Base-by-base conservation (phyloP, 2,888 invertebrate species). In the Eueremaeus valkanovi region DNA sequence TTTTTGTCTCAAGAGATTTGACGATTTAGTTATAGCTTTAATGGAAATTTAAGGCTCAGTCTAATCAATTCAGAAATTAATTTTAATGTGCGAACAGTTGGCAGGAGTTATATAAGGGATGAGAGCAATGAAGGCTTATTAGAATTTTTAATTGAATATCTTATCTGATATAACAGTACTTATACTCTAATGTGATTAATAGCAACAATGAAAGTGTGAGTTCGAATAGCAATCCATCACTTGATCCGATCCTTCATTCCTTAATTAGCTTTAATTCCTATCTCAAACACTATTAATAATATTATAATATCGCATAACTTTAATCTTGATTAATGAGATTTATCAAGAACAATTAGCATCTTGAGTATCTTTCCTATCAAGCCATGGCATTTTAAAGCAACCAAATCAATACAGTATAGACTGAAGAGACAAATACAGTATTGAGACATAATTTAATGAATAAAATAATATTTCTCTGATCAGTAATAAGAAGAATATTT, bases 221-320 rank as follows among this genome's bases (percentile, higher is more conserved):
- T 33, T 36, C 9, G 63, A 33, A 66, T 21, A 66, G 63, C 21
- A 66, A 66, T 66, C 63, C 63, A 66, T 66, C 63, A 66, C 63
- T 66, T n/a, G n/a, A n/a, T n/a, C n/a, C 21, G 36, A 66, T 66
- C 63, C 63, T 36, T 66, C 63, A 66, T 36, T 66, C 16, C 36
- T 66, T 66, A 66, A 66, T 66, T 66, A 31, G 63, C 63, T 21
- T n/a, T 66, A 66, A 66, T 31, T 66, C 36, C 36, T 21, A n/a
- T 21, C 11, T n/a, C n/a, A n/a, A n/a, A n/a, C 63, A 9, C 21
- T 66, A 18, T 36, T 36, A 36, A 66, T 18, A 66, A 36, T 29
- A 21, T 9, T 18, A 49, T 11, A 55, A 66, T 66, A 21, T 36
- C 11, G 63, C 36, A 66, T 66, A 66, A 36, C 21, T 63, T 21